These are phyloP conservation scores for Drosophila mimetica DNA, from an alignment of 2,888 invertebrate genomes.

Conservation along the genomic window DNA sequence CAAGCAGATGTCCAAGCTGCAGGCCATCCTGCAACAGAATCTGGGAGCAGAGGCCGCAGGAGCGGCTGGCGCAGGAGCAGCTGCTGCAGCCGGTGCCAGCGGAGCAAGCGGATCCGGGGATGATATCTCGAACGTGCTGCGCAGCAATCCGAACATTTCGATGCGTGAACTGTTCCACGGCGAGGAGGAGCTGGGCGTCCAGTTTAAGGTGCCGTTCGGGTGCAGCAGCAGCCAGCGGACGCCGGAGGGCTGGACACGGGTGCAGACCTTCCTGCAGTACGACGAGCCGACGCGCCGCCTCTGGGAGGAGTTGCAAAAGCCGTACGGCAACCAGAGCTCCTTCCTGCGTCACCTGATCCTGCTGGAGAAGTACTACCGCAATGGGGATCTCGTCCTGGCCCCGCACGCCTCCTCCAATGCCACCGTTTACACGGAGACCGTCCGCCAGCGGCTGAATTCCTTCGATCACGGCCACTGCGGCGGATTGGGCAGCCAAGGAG, in stretches of 20 bases:
- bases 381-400: conserved; percentile 90
- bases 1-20: conserved; percentile 82
- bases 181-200: conserved; percentile 91
- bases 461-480: conserved; percentile 87
- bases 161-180: conserved; percentile 92
- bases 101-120: conserved; percentile 30
- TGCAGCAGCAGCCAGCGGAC: conserved; percentile 86
- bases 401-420: conserved; percentile 91
- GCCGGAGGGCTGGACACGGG: conserved; percentile 94
- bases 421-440: conserved; percentile 91
- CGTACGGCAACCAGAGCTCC: conserved; percentile 94
- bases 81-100: not conserved
- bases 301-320: conserved; percentile 93
- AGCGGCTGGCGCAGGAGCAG: conserved; percentile 12
- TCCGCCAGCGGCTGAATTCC: conserved; percentile 90
- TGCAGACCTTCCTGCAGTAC: conserved; percentile 91
- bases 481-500: conserved; percentile 51
- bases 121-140: conserved; percentile 83
- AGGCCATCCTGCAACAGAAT: conserved; percentile 82
- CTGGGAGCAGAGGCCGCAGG: conserved; percentile 16
- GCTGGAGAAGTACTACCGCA: conserved; percentile 92
- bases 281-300: conserved; percentile 92
- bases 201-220: conserved; percentile 90
- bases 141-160: conserved; percentile 91
- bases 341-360: conserved; percentile 92